phyloP scores from a whole-genome alignment of 2,797 vertebrate species.

The Loriculus beryllinus region DNA sequence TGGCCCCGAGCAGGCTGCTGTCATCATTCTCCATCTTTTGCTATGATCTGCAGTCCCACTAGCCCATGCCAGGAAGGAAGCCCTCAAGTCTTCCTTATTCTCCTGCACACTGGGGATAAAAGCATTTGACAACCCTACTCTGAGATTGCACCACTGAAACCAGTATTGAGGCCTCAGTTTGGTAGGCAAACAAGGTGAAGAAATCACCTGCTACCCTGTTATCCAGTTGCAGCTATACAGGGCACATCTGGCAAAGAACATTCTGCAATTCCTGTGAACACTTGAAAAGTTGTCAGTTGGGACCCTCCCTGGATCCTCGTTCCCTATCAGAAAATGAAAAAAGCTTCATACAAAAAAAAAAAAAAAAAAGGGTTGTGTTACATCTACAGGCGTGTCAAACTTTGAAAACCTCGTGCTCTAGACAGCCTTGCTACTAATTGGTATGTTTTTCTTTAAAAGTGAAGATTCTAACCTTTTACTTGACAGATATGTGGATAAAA shows the following conservation, averaged over 20 bases:
- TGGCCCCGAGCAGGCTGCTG: neutral
- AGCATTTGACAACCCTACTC: neutral
- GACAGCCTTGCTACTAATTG: slow-evolving; percentile 71
- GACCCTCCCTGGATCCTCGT: neutral
- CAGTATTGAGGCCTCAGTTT: neutral
- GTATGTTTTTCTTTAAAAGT: slow-evolving; percentile 74
- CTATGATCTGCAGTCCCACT: neutral
- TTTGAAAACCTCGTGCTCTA: slow-evolving; percentile 37
- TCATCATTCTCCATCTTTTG: neutral
- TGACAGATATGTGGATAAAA: slow-evolving; percentile 77
- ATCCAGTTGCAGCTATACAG: neutral
- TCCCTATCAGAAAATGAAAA: neutral
- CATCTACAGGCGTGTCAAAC: slow-evolving; percentile 31
- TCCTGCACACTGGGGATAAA: neutral
- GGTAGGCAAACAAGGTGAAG: neutral
- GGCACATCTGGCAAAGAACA: neutral
- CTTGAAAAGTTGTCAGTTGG: neutral
- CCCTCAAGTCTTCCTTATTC: neutral
- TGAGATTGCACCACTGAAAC: neutral
- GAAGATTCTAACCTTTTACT: slow-evolving; percentile 79
- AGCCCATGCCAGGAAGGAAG: neutral
- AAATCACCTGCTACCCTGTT: rapidly evolving
- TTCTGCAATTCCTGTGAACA: neutral
- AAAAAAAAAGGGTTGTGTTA: neutral
- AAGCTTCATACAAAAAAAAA: neutral